phyloP scores from a whole-genome alignment of 2,113 vertebrate species.

The Noturus placidus region DNA sequence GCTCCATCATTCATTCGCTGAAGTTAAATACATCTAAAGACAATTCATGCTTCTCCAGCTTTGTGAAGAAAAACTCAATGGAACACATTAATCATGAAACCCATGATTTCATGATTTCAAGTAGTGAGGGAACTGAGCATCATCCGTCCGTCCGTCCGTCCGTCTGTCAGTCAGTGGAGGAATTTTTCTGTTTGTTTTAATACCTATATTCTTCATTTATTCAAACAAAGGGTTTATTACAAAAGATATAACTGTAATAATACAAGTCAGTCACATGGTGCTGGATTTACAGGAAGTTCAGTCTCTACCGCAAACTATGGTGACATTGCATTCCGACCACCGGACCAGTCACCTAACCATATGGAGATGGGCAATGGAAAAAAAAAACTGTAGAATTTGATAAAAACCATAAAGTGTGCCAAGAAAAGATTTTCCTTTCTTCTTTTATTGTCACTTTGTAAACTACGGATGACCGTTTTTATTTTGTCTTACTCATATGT shows the following conservation, averaged over 20 bases:
- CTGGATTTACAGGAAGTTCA: not conserved
- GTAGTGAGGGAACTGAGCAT: not conserved
- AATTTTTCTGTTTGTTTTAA: not conserved
- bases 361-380: too few relatives aligned
- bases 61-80: constrained; percentile 13
- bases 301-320: not conserved
- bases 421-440: too few relatives aligned
- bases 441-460: too few relatives aligned
- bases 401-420: too few relatives aligned
- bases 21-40: constrained; percentile 23
- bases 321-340: not conserved
- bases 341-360: too few relatives aligned
- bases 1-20: constrained; percentile 4
- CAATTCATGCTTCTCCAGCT: constrained; percentile 20
- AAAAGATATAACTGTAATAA: not conserved
- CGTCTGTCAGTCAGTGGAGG: too few relatives aligned
- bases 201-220: not conserved
- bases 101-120: too few relatives aligned
- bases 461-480: too few relatives aligned
- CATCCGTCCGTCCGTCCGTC: not conserved
- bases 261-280: not conserved
- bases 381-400: too few relatives aligned
- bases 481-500: too few relatives aligned
- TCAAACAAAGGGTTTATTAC: not conserved
- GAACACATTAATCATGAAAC: constrained; percentile 35